Base-by-base conservation (phyloP, 2,888 invertebrate species). In the Drosophila borborema region DNA sequence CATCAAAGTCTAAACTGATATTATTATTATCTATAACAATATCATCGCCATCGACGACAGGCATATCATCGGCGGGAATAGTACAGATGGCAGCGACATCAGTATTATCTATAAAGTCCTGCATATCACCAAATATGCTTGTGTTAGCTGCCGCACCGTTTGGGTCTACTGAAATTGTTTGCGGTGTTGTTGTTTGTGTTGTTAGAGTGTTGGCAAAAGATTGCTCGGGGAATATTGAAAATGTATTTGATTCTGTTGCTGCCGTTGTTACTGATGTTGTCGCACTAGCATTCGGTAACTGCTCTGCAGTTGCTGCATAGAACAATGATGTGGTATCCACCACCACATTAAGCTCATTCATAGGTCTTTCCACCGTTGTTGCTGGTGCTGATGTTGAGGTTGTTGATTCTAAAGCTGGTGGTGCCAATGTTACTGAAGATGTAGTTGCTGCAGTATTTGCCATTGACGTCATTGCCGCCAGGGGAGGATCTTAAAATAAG, bases 11-110 rank as follows among this genome's bases (percentile, higher is more conserved):
- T 43, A 91, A 76, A 62, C 91, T 90, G n/a, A 91, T 89, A 55
- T 86, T 90, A 51, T 90, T 91, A 58, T 90, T 90, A 64, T 91
- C 91, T n/a, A 91, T 91, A n/a, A 91, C 90, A 59, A 87, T 82
- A 46, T 90, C 89, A 63, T 91, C 91, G 6, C 90, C 91, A 79
- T 92, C 91, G 1, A 91, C 91, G 31, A 90, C 82, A 41, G 92
- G 91, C 83, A 91, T 89, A 18, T 88, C 91, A 75, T 91, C 92
- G 1, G 89, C 90, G 2, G 91, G 91, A 69, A 91, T 90, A 0
- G 90, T 87, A 61, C 91, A 81, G 54, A 90, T 64, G 34, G 85
- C 81, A 40, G 89, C 83, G 55, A 91, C 77, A 77, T 80, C 72
- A 28, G 86, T 70, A 60, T 81, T 72, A 61, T 90, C 84, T 43